phyloP scores from a whole-genome alignment of 2,888 invertebrate genomes.

The Neoitamus cyanurus region DNA sequence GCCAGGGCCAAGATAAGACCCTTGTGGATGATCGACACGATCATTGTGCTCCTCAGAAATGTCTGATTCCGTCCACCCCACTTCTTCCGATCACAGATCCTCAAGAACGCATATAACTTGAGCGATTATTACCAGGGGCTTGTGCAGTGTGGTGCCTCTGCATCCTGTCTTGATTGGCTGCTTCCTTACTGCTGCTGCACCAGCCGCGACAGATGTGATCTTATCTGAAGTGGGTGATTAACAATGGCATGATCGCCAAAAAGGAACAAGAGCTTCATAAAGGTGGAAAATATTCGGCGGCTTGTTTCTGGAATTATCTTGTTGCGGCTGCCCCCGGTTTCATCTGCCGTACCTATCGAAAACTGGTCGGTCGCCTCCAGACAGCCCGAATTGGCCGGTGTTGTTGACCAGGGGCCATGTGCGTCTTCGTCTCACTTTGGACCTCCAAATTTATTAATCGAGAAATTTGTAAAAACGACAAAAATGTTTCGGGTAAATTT shows the following conservation, averaged over 20 bases:
- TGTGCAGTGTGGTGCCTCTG: background rate
- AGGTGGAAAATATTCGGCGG: constrained; percentile 33
- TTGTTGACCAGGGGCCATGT: background rate
- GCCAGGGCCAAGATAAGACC: background rate
- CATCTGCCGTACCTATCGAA: constrained; percentile 21
- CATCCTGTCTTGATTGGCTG: constrained; percentile 31
- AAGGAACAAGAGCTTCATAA: constrained; percentile 11
- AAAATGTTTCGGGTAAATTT: background rate
- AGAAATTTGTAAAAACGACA: constrained; percentile 11
- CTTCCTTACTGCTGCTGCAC: constrained; percentile 33
- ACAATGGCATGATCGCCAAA: constrained; percentile 38
- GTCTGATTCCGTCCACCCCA: background rate
- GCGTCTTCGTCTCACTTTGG: background rate
- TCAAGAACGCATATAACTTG: background rate
- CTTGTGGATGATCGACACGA: constrained; percentile 12
- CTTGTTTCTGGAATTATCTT: constrained; percentile 9
- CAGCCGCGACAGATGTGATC: constrained; percentile 46
- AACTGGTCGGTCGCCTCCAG: constrained; percentile 2
- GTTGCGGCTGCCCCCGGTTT: background rate
- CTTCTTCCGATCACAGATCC: background rate
- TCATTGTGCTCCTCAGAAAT: background rate
- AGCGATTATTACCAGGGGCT: background rate
- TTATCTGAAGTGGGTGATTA: constrained; percentile 46
- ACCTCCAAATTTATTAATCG: constrained; percentile 17
- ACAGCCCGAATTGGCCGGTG: background rate